A percentile compares a stretch with the other conserved stretches of the same genome.
Evolutionary conservation across 2,113 vertebrate genomes (phyloP).

Genomic region (Cariama cristata): DNA sequence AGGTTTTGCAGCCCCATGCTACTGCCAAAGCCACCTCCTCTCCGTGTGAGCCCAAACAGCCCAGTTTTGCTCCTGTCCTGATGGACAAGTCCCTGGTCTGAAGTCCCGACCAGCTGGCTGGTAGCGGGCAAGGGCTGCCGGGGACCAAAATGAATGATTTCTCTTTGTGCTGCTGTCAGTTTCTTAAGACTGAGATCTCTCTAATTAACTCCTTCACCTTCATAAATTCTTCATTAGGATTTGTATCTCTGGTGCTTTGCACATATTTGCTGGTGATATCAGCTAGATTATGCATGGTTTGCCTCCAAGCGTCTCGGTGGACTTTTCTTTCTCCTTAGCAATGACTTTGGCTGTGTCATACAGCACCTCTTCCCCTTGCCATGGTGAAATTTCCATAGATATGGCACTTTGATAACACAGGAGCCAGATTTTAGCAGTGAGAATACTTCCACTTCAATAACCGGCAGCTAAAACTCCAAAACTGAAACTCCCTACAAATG

Average conservation of each 20-base stretch:
- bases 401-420: neutral
- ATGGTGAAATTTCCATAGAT: rapidly evolving
- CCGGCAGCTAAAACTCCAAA: neutral
- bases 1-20: neutral
- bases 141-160: neutral
- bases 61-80: neutral
- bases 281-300: neutral
- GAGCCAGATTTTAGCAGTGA: neutral
- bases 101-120: rapidly evolving
- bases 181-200: neutral
- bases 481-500: neutral
- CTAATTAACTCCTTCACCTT: neutral
- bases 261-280: neutral
- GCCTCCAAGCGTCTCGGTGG: neutral
- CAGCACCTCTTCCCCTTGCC: neutral
- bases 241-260: neutral
- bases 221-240: neutral
- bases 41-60: too few species aligned
- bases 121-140: neutral
- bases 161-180: neutral
- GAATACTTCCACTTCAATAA: neutral
- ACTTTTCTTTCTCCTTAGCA: neutral
- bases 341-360: neutral
- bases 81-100: neutral
- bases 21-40: neutral